phyloP scores from a whole-genome alignment of 2,888 invertebrate species.

The Eueremaeus valkanovi region DNA sequence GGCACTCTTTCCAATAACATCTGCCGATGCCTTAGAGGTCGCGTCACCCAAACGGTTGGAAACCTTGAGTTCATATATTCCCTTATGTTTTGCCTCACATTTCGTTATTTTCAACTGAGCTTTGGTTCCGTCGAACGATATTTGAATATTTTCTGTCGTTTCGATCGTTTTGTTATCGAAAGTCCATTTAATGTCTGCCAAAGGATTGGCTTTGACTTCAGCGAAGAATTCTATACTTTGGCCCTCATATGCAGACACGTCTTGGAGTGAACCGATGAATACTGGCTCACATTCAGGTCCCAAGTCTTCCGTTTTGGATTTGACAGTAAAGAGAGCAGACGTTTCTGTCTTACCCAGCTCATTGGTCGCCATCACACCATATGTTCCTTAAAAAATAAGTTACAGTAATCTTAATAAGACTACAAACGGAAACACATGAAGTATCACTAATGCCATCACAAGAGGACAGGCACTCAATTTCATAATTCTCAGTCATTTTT shows the following conservation, averaged over 20 bases:
- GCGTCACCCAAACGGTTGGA: conserved; percentile 74
- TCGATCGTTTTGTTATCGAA: conserved; percentile 64
- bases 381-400: conserved; percentile 54
- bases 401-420: not conserved
- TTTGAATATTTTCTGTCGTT: conserved; percentile 57
- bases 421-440: no score
- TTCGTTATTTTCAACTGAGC: conserved; percentile 42
- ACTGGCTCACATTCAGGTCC: conserved; percentile 32
- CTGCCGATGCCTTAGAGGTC: conserved; percentile 64
- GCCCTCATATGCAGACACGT: conserved; percentile 61
- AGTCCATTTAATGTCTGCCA: conserved; percentile 70
- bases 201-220: conserved; percentile 72
- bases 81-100: conserved; percentile 60
- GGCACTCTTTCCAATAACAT: conserved; percentile 73
- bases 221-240: conserved; percentile 71
- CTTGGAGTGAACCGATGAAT: conserved; percentile 12
- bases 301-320: conserved; percentile 50
- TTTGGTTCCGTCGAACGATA: conserved; percentile 37
- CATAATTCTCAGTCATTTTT: no score
- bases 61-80: conserved; percentile 69
- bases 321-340: conserved; percentile 69
- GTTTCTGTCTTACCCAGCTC: conserved; percentile 74
- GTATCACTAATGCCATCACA: no score
- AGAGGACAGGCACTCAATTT: no score
- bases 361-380: conserved; percentile 73